Evolutionary conservation across 2,888 invertebrate species (phyloP), one percentile per base, ranked within the genome.

Genomic region (Zaprionus bogoriensis): DNA sequence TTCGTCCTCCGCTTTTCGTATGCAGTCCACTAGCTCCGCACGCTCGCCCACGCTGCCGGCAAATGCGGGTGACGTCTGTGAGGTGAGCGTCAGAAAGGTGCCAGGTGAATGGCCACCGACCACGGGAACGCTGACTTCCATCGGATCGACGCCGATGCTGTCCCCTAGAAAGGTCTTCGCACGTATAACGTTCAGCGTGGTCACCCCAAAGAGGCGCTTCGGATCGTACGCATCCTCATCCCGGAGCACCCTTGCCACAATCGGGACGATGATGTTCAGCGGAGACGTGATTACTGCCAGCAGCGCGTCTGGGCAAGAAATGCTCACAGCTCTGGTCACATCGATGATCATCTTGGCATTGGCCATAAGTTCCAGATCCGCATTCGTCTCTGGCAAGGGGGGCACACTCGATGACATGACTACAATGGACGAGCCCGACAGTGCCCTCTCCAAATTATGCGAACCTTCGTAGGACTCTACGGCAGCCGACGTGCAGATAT

Each of bases 1-100:
- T 92, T 99, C 98, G 23, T 98, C 98, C 52, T 99, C 99, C 54
- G 98, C 99, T 89, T 98, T 97, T 92, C 98, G 98, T 82, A 99
- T 98, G 88, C 98, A 94, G 77, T 93, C 93, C 0, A 97, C 97
- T 50, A 99, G 92, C 2, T 95, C 94, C 77, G 95, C 93, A 50
- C 98, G 93, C 89, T 97, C 93, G 61, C 93, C 95, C 77, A 94
- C 93, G 12, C 93, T 93, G 89, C 97, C 95, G 12, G 94, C 93
- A 5, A 96, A 95, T 0, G 93, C 89, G 0, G 99, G 99, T 41
- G 94, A 93, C 74, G 95, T 94, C 92, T 98, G 98, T 7, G 98
- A 98, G 67, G 99, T 94, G 55, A 99, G 87, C 0, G 99, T 99
- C 87, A 99, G 95, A 90, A 99, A 99, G 72, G 99, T 99, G 58